Evolutionary conservation across 2,888 invertebrate species (phyloP), one percentile per base, ranked within the genome.

Genomic region (Ametastegia equiseti): DNA sequence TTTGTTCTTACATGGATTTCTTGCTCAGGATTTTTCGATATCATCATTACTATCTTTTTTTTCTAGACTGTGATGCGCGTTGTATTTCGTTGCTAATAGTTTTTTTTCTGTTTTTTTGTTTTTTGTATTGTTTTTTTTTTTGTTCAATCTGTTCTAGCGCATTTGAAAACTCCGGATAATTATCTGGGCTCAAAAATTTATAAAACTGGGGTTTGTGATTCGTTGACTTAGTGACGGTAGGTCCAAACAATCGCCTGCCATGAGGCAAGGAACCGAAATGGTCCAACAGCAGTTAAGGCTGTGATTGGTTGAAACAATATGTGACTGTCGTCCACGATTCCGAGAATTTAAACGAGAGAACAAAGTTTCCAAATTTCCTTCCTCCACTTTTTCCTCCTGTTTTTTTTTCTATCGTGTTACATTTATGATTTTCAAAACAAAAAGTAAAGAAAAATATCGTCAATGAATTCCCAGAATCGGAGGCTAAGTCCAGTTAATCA

Each of bases 211-310:
- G 7, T 39, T 30, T 60, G 6, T 60, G 42, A 63, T 78, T 78
- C 30, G 78, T 78, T 78, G 78, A 78, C 78, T 78, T 87, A 85
- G 84, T 89, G 89, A 91, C 91, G 91, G 91, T 91, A 91, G 91
- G 91, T 91, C 91, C 91, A 91, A 92, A 91, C 92, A 92, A 92
- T 92, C 91, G 92, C 92, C 92, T 92, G 92, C 91, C 91, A 85
- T 86, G 85, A 83, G 89, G 91, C 91, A 92, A 92, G 92, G 92
- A 90, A 91, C 92, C 91, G 85, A 85, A 84, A 82, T 89, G 91
- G 92, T 92, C 92, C 92, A 92, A 92, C 92, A 92, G 92, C 92
- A 89, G 87, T 90, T 86, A 89, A 88, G 90, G 91, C 92, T 92
- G 92, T 92, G 92, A 92, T 92, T 92, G 92, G 90, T 90, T 90